These are phyloP conservation scores for Emmelina monodactyla DNA, from an alignment of 2,888 invertebrate species.

Conservation along the genomic window DNA sequence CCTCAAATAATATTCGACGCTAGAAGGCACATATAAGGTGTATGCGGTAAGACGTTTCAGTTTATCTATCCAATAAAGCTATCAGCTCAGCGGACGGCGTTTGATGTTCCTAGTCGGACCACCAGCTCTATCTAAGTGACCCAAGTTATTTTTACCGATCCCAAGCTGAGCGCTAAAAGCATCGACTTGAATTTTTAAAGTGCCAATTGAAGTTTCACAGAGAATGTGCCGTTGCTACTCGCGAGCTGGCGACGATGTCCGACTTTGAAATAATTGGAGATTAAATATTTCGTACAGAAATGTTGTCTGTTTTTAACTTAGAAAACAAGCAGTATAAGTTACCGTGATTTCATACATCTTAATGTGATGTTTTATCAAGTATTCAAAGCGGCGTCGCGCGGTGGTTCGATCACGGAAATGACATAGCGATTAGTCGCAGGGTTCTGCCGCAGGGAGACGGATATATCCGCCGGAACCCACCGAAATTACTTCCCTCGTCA, in stretches of 20 bases:
- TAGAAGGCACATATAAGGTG: too few relatives aligned
- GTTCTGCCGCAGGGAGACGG: conserved; percentile 38
- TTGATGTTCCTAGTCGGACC: conserved; percentile 32
- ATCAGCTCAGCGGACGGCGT: conserved; percentile 35
- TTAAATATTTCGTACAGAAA: too few relatives aligned
- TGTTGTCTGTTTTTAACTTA: too few relatives aligned
- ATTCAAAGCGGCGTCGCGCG: conserved; percentile 40
- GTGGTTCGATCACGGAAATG: conserved; percentile 58
- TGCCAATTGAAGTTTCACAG: conserved; percentile 44
- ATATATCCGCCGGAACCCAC: conserved; percentile 54
- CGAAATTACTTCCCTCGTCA: conserved; percentile 49
- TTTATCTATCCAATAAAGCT: conserved; percentile 40
- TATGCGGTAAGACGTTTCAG: conserved; percentile 18
- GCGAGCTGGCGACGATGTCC: too few relatives aligned
- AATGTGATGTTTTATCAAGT: conserved; percentile 31
- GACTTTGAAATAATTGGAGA: too few relatives aligned
- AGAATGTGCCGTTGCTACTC: conserved; percentile 17
- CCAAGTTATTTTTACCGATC: conserved; percentile 46
- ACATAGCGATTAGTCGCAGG: conserved; percentile 58
- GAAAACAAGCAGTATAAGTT: too few relatives aligned
- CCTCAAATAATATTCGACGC: too few relatives aligned
- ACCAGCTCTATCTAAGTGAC: conserved; percentile 29
- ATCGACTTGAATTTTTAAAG: conserved; percentile 58
- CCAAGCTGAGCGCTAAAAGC: conserved; percentile 42
- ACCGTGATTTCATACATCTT: too few relatives aligned